A percentile compares a stretch with the other conserved stretches of the same genome.
These are phyloP conservation scores for Nothura maculosa DNA, from an alignment of 2,797 vertebrate species.

Conservation along the genomic window DNA sequence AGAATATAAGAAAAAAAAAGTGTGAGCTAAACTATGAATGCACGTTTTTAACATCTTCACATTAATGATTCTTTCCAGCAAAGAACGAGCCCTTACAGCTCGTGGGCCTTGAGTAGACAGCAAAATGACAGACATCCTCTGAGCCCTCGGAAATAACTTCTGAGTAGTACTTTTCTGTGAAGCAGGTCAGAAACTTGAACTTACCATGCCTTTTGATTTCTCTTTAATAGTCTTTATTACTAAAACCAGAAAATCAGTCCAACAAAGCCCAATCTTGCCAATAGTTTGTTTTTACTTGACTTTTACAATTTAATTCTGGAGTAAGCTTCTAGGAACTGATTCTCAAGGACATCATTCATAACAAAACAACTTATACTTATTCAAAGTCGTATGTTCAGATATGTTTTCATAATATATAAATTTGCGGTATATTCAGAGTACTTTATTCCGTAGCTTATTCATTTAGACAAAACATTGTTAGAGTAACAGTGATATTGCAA, in stretches of 20 bases:
- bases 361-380: neutral
- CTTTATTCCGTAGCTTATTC: neutral
- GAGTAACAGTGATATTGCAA: neutral
- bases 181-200: neutral
- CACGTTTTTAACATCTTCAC: neutral
- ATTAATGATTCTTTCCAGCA: neutral
- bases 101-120: neutral
- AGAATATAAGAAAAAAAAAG: neutral
- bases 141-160: neutral
- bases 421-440: neutral
- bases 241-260: neutral
- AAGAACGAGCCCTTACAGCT: neutral
- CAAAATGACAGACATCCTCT: neutral
- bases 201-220: neutral
- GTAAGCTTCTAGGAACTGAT: neutral
- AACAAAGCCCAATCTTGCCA: neutral
- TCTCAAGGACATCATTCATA: neutral
- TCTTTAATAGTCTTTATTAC: neutral
- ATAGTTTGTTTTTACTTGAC: neutral
- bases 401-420: neutral
- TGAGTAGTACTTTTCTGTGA: neutral
- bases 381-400: neutral
- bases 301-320: neutral
- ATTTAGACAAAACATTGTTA: neutral
- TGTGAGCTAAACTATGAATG: neutral